phyloP scores from a whole-genome alignment of 2,888 invertebrate species.

The Pecten maximus region DNA sequence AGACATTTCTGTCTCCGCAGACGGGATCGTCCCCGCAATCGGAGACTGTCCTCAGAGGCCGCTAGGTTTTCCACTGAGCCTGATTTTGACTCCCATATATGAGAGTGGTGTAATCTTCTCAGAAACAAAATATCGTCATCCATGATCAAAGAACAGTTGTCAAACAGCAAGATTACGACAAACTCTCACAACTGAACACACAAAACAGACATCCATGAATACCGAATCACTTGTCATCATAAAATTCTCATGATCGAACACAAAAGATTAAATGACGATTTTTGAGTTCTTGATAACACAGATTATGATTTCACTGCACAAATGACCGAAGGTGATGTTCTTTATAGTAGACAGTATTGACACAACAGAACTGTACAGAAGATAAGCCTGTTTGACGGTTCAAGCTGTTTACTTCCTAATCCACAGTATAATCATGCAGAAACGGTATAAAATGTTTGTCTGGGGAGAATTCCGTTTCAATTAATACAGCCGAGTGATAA shows the following conservation, averaged over 20 bases:
- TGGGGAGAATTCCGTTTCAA: background rate
- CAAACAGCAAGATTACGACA: background rate
- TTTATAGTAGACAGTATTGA: background rate
- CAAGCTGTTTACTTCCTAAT: background rate
- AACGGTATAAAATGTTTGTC: background rate
- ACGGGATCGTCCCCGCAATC: slow-evolving; percentile 62
- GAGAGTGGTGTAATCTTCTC: slow-evolving; percentile 46
- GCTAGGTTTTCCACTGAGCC: slow-evolving; percentile 68
- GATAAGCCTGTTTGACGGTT: background rate
- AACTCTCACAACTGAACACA: background rate
- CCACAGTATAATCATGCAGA: background rate
- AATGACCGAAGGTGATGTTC: background rate
- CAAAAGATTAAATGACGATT: background rate
- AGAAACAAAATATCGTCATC: slow-evolving; percentile 60
- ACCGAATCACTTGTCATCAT: background rate
- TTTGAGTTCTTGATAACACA: background rate
- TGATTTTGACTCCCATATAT: slow-evolving; percentile 59
- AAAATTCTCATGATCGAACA: background rate
- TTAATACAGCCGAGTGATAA: background rate
- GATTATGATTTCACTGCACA: background rate
- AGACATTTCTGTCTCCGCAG: slow-evolving; percentile 62
- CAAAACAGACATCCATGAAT: background rate
- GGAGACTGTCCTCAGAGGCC: slow-evolving; percentile 59
- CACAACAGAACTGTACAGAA: background rate
- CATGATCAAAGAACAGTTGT: slow-evolving; percentile 39